phyloP scores from a whole-genome alignment of 2,113 vertebrate species.

The Cynoglossus semilaevis region DNA sequence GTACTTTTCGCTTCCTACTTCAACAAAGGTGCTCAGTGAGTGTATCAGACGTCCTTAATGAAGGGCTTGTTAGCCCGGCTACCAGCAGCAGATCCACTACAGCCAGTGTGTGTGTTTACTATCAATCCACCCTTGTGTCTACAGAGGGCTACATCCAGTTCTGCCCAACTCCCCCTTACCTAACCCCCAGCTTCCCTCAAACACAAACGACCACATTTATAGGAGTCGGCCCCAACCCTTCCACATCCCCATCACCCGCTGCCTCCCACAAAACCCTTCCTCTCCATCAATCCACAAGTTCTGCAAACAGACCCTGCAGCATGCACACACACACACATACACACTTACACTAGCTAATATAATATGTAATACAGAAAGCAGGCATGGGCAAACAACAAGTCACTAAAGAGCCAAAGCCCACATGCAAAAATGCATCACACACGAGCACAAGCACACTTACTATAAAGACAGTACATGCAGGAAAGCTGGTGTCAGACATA shows the following conservation, averaged over 20 bases:
- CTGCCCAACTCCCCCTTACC: constrained; percentile 17
- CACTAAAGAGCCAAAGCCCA: neutral
- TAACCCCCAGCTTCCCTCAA: constrained; percentile 12
- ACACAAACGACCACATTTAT: constrained; percentile 70
- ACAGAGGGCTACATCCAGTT: constrained; percentile 57
- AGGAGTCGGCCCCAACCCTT: constrained; percentile 24
- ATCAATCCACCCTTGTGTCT: constrained; percentile 72
- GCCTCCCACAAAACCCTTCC: constrained; percentile 36
- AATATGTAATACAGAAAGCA: constrained; percentile 6
- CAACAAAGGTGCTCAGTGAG: constrained; percentile 70
- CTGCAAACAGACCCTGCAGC: constrained; percentile 39
- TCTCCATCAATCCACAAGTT: constrained; percentile 53
- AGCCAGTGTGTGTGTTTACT: constrained; percentile 65
- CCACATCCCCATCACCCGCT: neutral
- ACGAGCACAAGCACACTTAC: no score
- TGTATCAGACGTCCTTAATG: constrained; percentile 71
- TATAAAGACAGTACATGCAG: no score
- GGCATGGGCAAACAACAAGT: neutral
- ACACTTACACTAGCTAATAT: constrained; percentile 11
- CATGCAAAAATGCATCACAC: no score
- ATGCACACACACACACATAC: constrained; percentile 11
- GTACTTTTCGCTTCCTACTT: constrained; percentile 67
- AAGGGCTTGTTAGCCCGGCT: constrained; percentile 65
- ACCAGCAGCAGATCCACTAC: constrained; percentile 64
- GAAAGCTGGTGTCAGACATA: no score